phyloP scores from a whole-genome alignment of 2,888 invertebrate genomes.

The Brachyptera putata region DNA sequence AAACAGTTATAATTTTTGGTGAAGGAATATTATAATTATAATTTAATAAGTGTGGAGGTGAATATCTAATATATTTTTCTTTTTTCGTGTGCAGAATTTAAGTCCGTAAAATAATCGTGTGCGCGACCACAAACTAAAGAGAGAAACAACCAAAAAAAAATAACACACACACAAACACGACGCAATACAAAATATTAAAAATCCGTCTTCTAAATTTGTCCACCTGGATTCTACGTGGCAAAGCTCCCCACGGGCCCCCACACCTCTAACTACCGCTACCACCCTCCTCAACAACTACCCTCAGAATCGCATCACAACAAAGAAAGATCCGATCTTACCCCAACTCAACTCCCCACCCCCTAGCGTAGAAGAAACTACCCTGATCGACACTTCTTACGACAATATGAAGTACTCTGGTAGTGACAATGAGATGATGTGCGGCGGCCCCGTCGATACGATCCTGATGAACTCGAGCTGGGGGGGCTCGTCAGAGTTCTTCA shows the following conservation, averaged over 20 bases:
- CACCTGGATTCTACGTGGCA: conserved; percentile 33
- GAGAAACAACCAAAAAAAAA: too few species aligned
- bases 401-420: conserved; percentile 39
- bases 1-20: too few species aligned
- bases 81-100: too few species aligned
- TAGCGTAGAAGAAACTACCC: conserved; percentile 5
- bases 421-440: conserved; percentile 38
- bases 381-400: conserved; percentile 23
- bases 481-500: conserved; percentile 43
- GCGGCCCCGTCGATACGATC: conserved; percentile 58
- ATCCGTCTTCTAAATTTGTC: too few species aligned
- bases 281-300: conserved; percentile 34
- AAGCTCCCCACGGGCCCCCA: conserved; percentile 37
- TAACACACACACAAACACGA: too few species aligned
- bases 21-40: too few species aligned
- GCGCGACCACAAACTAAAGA: too few species aligned
- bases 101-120: too few species aligned
- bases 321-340: neutral
- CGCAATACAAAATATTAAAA: too few species aligned
- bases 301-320: conserved; percentile 27
- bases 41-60: too few species aligned
- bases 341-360: conserved; percentile 16
- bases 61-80: too few species aligned
- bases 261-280: conserved; percentile 31
- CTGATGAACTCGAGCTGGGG: conserved; percentile 69